These are phyloP conservation scores for Tenthredo scrophulariae DNA, from an alignment of 2,888 invertebrate genomes.

Conservation along the genomic window DNA sequence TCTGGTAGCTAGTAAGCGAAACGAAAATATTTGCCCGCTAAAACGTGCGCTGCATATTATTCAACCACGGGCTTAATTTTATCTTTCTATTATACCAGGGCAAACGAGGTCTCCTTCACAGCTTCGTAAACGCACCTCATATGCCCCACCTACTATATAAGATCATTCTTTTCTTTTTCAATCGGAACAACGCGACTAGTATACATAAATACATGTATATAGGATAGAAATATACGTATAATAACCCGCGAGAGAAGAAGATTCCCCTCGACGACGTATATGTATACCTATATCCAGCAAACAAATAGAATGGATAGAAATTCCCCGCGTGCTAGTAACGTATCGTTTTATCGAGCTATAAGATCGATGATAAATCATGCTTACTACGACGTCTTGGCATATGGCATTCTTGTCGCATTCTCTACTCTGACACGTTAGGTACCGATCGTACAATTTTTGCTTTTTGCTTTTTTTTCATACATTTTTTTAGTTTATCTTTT, in stretches of 20 bases:
- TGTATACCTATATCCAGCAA: not conserved
- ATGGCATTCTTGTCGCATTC: constrained; percentile 59
- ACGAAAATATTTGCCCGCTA: constrained; percentile 43
- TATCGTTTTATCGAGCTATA: constrained; percentile 56
- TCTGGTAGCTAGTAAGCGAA: constrained; percentile 33
- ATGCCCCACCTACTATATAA: not conserved
- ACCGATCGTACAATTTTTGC: constrained; percentile 10
- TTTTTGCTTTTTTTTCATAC: constrained; percentile 1
- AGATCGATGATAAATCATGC: constrained; percentile 63
- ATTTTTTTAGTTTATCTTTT: not conserved
- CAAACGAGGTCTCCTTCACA: not conserved
- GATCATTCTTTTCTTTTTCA: not conserved
- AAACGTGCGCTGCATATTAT: not conserved
- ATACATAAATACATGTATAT: not conserved
- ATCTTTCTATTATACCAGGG: constrained; percentile 1
- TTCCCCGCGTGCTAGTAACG: constrained; percentile 32
- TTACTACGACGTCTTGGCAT: constrained; percentile 54
- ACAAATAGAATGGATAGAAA: constrained; percentile 22
- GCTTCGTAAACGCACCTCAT: not conserved
- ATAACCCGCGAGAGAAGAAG: not conserved
- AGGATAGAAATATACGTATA: not conserved
- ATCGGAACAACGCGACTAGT: no score
- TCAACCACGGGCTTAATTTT: not conserved
- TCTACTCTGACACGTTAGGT: not conserved
- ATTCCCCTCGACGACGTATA: not conserved